These are phyloP conservation scores for Sprattus sprattus DNA, from an alignment of 2,113 vertebrate species.

Conservation along the genomic window DNA sequence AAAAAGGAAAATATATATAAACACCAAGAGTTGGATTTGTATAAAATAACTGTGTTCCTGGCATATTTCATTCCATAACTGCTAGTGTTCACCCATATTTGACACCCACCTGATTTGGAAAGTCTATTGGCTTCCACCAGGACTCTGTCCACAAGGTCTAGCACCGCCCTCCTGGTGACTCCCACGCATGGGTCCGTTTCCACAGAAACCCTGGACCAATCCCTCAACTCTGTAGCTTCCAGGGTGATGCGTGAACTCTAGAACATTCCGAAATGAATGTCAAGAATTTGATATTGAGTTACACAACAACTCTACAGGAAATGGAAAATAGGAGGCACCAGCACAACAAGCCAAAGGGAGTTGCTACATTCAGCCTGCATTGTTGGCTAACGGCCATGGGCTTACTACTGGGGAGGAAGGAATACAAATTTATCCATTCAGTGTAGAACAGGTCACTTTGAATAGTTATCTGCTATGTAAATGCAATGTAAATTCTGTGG, in stretches of 20 bases:
- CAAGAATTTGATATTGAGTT: not conserved
- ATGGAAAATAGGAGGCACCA: not conserved
- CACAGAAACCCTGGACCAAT: conserved; percentile 67
- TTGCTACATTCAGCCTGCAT: not conserved
- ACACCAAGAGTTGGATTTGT: not conserved
- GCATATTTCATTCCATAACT: no score
- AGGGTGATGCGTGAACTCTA: conserved; percentile 7
- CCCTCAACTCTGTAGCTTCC: conserved; percentile 58
- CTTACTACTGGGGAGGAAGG: not conserved
- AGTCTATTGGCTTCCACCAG: conserved; percentile 65
- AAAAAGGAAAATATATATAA: not conserved
- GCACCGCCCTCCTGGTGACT: conserved; percentile 62
- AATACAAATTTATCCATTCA: not conserved
- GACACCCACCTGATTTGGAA: conserved; percentile 64
- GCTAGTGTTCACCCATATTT: not conserved
- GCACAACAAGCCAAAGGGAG: not conserved
- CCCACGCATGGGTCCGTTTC: conserved; percentile 72
- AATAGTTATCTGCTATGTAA: not conserved
- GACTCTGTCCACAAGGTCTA: conserved; percentile 61
- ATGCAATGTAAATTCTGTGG: not conserved
- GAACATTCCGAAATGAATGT: not conserved
- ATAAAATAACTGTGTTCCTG: not conserved
- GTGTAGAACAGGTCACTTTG: not conserved
- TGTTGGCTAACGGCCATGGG: not conserved
- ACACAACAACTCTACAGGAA: not conserved